These are phyloP conservation scores for Anguilla obscura DNA, from an alignment of 2,797 vertebrate genomes.

Conservation along the genomic window DNA sequence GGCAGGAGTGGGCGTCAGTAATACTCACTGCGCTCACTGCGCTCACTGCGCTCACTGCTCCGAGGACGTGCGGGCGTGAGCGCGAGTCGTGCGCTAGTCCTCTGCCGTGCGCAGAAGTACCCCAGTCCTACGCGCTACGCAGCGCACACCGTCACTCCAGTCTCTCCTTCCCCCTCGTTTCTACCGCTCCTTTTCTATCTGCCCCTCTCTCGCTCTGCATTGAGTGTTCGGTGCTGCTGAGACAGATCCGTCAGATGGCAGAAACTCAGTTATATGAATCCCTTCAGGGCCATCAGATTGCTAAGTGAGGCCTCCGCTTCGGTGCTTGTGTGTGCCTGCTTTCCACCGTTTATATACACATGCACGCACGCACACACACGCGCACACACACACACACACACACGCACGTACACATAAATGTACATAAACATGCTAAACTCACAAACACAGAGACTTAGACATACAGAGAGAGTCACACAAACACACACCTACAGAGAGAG, in stretches of 20 bases:
- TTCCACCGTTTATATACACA: background rate
- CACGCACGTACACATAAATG: background rate
- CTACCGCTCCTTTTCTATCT: slow-evolving; percentile 6
- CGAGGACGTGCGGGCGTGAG: background rate
- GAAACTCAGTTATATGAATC: slow-evolving; percentile 34
- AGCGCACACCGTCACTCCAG: background rate
- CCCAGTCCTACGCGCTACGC: background rate
- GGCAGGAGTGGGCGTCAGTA: background rate
- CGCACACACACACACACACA: slow-evolving; percentile 15
- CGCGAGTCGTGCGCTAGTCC: background rate
- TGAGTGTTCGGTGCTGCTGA: slow-evolving; percentile 8
- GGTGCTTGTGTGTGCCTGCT: background rate
- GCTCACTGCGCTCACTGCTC: background rate
- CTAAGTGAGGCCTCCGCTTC: slow-evolving; percentile 28
- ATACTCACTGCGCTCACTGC: background rate
- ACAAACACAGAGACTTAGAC: background rate
- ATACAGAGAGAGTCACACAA: background rate
- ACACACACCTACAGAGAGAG: background rate
- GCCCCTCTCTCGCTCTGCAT: slow-evolving; percentile 48
- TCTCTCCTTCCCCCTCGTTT: background rate
- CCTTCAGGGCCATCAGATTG: slow-evolving; percentile 35
- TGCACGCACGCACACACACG: slow-evolving; percentile 6
- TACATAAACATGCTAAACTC: no score
- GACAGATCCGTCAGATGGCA: slow-evolving; percentile 31
- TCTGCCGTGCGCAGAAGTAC: background rate